Conservation (phyloP, 2,113 vertebrate genomes). For the Turdus rufiventris region DNA sequence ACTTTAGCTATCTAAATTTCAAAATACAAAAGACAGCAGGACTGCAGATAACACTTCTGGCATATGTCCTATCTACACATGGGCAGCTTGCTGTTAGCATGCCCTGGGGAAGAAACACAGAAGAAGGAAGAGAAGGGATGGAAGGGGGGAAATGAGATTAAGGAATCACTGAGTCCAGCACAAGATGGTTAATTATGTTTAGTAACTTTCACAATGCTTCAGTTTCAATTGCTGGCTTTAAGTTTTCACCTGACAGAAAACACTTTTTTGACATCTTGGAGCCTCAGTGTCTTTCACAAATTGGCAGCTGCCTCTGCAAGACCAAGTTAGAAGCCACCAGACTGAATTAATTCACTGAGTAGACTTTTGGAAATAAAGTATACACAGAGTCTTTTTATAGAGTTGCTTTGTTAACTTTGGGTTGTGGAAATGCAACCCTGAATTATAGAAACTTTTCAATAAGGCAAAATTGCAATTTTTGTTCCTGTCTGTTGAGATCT, state of each 20-base stretch:
- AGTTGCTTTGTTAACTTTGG: not conserved
- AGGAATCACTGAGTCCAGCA: not conserved
- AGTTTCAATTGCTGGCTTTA: not conserved
- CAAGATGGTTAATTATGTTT: not conserved
- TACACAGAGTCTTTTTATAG: not conserved
- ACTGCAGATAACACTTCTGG: not conserved
- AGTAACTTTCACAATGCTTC: not conserved
- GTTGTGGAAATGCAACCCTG: not conserved
- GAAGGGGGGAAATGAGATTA: not conserved
- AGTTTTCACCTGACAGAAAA: not conserved
- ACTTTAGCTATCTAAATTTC: not conserved
- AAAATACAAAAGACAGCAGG: not conserved
- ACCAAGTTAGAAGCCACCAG: not conserved
- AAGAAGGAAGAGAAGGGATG: not conserved
- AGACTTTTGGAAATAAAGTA: not conserved
- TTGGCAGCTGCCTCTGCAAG: not conserved
- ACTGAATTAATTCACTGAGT: not conserved
- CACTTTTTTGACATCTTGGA: not conserved
- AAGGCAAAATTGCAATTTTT: not conserved
- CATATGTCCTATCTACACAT: not conserved
- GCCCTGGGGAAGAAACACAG: not conserved
- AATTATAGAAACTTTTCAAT: not conserved
- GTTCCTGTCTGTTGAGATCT: not conserved
- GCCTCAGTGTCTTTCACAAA: not conserved
- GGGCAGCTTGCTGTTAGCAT: not conserved